phyloP scores from a whole-genome alignment of 1,140 invertebrate species.

The Epicauta chinensis region DNA sequence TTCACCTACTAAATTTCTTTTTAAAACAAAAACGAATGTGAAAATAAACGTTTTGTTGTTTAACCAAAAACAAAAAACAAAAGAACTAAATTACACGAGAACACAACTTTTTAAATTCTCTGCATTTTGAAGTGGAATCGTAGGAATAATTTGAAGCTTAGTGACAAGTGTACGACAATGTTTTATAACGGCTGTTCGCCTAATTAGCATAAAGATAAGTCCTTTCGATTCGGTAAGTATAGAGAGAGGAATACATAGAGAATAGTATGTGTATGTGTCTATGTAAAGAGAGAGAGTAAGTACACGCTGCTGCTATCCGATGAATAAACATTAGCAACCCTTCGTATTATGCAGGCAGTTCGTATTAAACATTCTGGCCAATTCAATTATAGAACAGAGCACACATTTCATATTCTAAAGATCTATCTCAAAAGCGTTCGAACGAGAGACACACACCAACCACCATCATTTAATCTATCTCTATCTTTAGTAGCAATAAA shows the following conservation, averaged over 20 bases:
- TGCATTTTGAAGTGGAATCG: too few species aligned
- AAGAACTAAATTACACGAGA: too few species aligned
- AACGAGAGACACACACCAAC: not conserved
- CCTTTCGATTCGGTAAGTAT: slow-evolving; percentile 11
- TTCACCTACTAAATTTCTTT: too few species aligned
- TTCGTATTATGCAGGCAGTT: slow-evolving; percentile 36
- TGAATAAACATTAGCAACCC: slow-evolving; percentile 39
- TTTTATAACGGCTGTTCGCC: not conserved
- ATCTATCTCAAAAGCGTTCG: slow-evolving; percentile 22
- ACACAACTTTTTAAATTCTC: too few species aligned
- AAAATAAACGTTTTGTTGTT: too few species aligned
- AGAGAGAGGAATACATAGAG: slow-evolving; percentile 13
- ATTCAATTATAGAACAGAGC: slow-evolving; percentile 37
- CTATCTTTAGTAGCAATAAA: too few species aligned
- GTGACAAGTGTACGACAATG: not conserved
- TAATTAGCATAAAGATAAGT: slow-evolving; percentile 31
- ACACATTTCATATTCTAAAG: slow-evolving; percentile 32
- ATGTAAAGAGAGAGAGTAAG: slow-evolving; percentile 1
- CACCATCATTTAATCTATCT: not conserved
- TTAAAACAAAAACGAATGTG: too few species aligned
- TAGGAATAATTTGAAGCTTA: too few species aligned
- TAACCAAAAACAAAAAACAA: too few species aligned
- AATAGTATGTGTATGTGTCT: slow-evolving; percentile 2
- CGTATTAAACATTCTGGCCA: slow-evolving; percentile 38
- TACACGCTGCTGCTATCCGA: slow-evolving; percentile 21